A percentile compares a stretch with the other conserved stretches of the same genome.
These are phyloP conservation scores for Andrena marginata DNA, from an alignment of 2,888 invertebrate genomes.

Conservation along the genomic window DNA sequence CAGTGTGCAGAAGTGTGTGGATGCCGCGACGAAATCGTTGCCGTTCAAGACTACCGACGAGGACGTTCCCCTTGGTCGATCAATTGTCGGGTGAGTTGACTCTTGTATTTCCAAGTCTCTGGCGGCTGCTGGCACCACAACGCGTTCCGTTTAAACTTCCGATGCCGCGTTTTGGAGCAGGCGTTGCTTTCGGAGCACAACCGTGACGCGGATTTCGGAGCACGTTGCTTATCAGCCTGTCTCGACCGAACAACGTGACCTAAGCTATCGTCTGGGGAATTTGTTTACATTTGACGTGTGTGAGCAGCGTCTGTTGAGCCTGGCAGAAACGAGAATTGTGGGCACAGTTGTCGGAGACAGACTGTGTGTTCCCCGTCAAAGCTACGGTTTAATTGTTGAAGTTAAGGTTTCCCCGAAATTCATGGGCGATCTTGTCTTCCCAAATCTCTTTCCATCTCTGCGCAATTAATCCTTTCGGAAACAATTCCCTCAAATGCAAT, in stretches of 20 bases:
- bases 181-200: background rate
- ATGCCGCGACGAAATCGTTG: conserved; percentile 35
- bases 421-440: background rate
- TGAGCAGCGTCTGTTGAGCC: background rate
- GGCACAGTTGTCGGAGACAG: background rate
- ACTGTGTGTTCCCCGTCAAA: conserved; percentile 1
- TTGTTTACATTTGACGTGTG: background rate
- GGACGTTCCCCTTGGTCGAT: conserved; percentile 53
- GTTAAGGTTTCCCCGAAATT: conserved; percentile 25
- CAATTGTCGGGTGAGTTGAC: conserved; percentile 43
- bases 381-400: conserved; percentile 19
- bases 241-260: background rate
- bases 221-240: background rate
- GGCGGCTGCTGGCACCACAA: background rate
- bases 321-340: background rate
- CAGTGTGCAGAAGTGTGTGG: conserved; percentile 58
- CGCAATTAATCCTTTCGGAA: too few species aligned
- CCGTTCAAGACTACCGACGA: conserved; percentile 39
- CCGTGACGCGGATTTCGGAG: too few species aligned
- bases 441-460: background rate
- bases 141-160: background rate
- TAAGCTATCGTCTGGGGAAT: background rate
- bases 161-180: background rate
- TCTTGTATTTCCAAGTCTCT: background rate
- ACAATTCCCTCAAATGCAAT: too few species aligned